phyloP scores from a whole-genome alignment of 2,797 vertebrate genomes.

The Tamandua tetradactyla region DNA sequence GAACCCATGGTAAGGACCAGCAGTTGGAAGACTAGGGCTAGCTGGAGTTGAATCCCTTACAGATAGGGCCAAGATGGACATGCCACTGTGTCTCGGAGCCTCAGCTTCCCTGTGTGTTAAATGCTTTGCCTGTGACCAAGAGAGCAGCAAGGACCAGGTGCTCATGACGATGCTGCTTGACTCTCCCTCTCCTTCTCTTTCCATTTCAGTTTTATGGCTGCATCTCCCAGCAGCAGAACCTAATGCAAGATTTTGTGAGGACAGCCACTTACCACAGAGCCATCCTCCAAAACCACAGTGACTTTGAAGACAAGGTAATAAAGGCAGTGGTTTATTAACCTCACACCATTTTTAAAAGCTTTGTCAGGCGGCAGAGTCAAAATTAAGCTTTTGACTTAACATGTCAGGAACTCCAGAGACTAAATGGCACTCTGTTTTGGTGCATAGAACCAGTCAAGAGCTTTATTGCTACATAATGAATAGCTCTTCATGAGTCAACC shows the following conservation, averaged over 20 bases:
- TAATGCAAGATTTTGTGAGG: conserved; percentile 89
- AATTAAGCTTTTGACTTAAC: conserved; percentile 24
- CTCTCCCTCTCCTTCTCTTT: background rate
- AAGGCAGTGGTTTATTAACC: background rate
- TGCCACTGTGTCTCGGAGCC: background rate
- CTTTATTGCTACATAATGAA: conserved; percentile 55
- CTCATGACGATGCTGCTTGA: background rate
- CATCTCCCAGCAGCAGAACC: conserved; percentile 89
- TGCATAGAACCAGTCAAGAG: background rate
- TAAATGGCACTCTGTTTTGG: background rate
- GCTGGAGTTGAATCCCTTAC: background rate
- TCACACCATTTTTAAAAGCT: background rate
- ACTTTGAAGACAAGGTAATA: conserved; percentile 90
- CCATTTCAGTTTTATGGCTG: conserved; percentile 87
- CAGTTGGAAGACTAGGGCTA: background rate
- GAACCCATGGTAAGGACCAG: background rate
- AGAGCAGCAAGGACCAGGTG: background rate
- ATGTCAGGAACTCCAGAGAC: conserved; percentile 33
- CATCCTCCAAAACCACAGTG: conserved; percentile 87
- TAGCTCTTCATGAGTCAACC: conserved; percentile 33
- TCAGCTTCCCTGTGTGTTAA: background rate
- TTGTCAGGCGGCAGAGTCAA: conserved; percentile 2
- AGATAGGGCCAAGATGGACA: accelerated
- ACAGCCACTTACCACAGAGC: conserved; percentile 89
- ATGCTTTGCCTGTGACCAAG: background rate